Evolutionary conservation across 2,888 invertebrate species (phyloP).

Genomic region (Gastrophysa polygoni): DNA sequence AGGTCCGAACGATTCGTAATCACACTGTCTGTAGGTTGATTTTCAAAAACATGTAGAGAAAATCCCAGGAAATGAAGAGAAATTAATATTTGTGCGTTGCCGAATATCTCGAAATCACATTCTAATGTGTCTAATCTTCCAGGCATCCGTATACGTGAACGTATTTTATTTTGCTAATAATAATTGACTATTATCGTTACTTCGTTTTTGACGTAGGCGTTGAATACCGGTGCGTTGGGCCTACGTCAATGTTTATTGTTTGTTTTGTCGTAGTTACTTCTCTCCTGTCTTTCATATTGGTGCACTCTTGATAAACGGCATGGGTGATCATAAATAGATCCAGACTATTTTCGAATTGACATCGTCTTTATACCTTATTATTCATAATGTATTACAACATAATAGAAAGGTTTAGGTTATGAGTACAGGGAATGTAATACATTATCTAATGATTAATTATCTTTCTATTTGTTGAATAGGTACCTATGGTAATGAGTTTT

Average conservation of each 20-base stretch:
- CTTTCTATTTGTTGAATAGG: no score
- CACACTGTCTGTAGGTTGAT: no score
- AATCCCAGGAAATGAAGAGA: no score
- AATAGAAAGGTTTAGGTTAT: neutral
- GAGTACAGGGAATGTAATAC: no score
- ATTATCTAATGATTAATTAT: no score
- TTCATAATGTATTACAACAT: neutral
- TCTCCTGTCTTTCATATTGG: neutral
- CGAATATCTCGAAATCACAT: no score
- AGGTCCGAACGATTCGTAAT: no score
- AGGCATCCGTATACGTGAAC: no score
- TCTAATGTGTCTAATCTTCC: no score
- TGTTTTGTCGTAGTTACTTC: neutral
- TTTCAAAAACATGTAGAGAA: no score
- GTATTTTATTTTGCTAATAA: neutral
- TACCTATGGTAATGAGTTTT: no score
- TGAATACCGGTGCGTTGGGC: neutral
- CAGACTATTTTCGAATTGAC: neutral
- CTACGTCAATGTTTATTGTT: conserved; percentile 11
- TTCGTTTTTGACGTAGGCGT: conserved; percentile 11
- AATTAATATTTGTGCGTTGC: no score
- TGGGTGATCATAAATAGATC: neutral
- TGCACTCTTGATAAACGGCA: neutral
- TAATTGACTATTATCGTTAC: neutral
- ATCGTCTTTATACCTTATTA: neutral